These are phyloP conservation scores for Asarcornis scutulata DNA, from an alignment of 2,113 vertebrate species.

Conservation along the genomic window DNA sequence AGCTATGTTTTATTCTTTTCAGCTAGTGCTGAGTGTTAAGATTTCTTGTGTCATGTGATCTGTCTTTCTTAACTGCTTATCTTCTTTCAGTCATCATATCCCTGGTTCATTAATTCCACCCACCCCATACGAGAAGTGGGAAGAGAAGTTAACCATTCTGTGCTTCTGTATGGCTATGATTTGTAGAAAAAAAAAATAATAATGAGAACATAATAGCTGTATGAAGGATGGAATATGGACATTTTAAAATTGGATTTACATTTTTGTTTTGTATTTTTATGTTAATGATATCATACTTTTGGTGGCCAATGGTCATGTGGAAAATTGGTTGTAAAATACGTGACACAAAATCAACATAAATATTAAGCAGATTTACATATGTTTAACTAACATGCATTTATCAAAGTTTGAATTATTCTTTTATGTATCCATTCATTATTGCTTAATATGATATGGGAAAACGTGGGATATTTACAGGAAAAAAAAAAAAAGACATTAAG, in stretches of 20 bases:
- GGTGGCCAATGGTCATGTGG: not conserved
- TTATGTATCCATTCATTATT: not conserved
- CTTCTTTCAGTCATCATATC: not conserved
- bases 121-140: not conserved
- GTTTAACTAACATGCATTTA: not conserved
- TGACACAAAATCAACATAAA: not conserved
- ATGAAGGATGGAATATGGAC: not conserved
- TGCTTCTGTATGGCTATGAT: not conserved
- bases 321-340: not conserved
- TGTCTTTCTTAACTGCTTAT: not conserved
- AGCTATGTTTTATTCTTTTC: not conserved
- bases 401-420: not conserved
- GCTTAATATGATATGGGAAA: not conserved
- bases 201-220: not conserved
- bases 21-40: not conserved
- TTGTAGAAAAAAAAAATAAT: not conserved
- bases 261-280: not conserved
- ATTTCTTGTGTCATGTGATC: conserved; percentile 19
- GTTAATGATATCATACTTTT: not conserved
- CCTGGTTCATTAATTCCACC: conserved; percentile 21
- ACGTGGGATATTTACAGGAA: not conserved
- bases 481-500: not conserved
- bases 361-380: not conserved
- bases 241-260: not conserved
- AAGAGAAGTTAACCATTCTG: too few relatives aligned